Base-by-base conservation (phyloP, 2,113 vertebrate species). In the Callipepla californica region DNA sequence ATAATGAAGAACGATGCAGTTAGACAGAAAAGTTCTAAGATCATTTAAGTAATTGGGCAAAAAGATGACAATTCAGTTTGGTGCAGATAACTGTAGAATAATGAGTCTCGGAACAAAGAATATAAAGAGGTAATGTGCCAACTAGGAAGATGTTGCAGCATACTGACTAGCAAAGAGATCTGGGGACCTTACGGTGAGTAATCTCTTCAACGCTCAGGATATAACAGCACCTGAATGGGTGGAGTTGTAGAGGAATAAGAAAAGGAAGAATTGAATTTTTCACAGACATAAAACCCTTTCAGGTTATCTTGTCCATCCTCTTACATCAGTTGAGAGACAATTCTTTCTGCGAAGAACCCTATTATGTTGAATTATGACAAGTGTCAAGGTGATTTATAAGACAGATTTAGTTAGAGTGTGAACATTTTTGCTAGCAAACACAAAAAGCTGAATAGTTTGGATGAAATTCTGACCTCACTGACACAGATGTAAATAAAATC, bases 381-480 rank as follows among this genome's bases (percentile, higher is more conserved):
- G 73, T 90, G 95, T 94, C 95, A 86, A 45, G 61, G 91, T 96
- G 96, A 96, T 96, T 95, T 91, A 92, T 96, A 91, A 93, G 93
- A 58, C 40, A 88, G 82, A 92, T 91, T 93, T 80, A 90, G 81
- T 80, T 67, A 48, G 67, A 81, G 44, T 78, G 68, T 65, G 93
- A 94, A 50, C 36, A 58, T 58, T 96, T 95, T 88, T 92, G 91
- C 87, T 84, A 65, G 53, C 85, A 76, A 88, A 53, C 40, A 81
- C 65, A 75, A 92, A 95, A 94, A 36, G 51, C 16, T 3, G 65
- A 87, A 67, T 2, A 0, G 62, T 96, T 88, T 88, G 65, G 76
- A 86, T 72, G 21, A 86, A 57, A 86, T 80, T 94, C 73, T 92
- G 73, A 75, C 65, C 79, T 86, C 36, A 11, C 22, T 83, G 87